phyloP scores from a whole-genome alignment of 2,113 vertebrate genomes.

The Danionella cerebrum region DNA sequence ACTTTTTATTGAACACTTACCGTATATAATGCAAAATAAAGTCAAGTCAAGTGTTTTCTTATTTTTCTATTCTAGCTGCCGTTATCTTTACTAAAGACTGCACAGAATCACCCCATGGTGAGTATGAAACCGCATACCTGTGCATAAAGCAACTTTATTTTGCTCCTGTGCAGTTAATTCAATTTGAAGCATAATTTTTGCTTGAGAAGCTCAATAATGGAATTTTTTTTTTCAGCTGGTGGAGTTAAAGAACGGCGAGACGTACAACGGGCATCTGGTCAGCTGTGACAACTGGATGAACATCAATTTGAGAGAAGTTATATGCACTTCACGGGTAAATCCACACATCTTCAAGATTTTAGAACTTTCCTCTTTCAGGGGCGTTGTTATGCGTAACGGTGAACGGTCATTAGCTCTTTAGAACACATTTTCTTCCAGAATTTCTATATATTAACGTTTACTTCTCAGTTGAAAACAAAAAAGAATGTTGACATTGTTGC shows the following conservation, averaged over 20 bases:
- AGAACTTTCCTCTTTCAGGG: no score
- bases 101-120: slow-evolving; percentile 98
- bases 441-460: no score
- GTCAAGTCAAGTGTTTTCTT: not conserved
- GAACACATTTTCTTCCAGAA: no score
- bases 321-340: slow-evolving; percentile 88
- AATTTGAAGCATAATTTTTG: no score
- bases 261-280: slow-evolving; percentile 93
- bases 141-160: no score
- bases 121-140: slow-evolving; percentile 39
- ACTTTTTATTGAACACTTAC: not conserved
- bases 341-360: no score
- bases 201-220: no score
- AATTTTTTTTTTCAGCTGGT: slow-evolving; percentile 72
- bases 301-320: slow-evolving; percentile 94
- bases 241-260: slow-evolving; percentile 95
- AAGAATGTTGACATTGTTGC: no score
- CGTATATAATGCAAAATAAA: no score
- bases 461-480: no score
- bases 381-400: no score
- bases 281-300: slow-evolving; percentile 99
- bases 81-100: slow-evolving; percentile 87
- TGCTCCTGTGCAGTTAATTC: not conserved
- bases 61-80: slow-evolving; percentile 72
- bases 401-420: no score